Evolutionary conservation across 1,140 invertebrate species (phyloP).

Genomic region (Pseudoatta argentina): DNA sequence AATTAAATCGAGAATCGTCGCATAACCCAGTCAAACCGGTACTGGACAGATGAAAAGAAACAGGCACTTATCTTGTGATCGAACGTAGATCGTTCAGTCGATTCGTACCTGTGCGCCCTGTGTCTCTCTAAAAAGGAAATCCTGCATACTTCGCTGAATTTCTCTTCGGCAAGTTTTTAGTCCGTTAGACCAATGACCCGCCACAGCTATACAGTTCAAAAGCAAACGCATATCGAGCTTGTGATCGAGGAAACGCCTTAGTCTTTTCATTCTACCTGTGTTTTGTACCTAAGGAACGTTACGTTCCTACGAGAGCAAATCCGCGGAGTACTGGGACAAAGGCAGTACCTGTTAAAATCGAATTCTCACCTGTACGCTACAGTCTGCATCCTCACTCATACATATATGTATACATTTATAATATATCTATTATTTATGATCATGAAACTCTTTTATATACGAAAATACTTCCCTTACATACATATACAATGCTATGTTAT

Average conservation of each 20-base stretch:
- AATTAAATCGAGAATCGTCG: slow-evolving; percentile 72
- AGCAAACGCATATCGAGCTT: slow-evolving; percentile 54
- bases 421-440: slow-evolving; percentile 5
- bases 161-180: slow-evolving; percentile 76
- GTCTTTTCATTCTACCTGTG: slow-evolving; percentile 65
- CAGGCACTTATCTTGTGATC: slow-evolving; percentile 58
- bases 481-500: not conserved
- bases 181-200: slow-evolving; percentile 61
- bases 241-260: slow-evolving; percentile 69
- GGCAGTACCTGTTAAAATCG: not conserved
- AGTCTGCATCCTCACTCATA: not conserved
- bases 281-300: slow-evolving; percentile 63
- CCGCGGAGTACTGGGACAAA: not conserved
- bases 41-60: slow-evolving; percentile 71
- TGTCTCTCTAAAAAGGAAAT: slow-evolving; percentile 75
- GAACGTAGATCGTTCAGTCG: slow-evolving; percentile 54
- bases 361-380: not conserved
- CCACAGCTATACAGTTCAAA: slow-evolving; percentile 59
- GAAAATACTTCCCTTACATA: not conserved
- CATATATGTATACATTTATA: too few relatives aligned
- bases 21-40: slow-evolving; percentile 76
- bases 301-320: slow-evolving; percentile 37
- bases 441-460: not conserved
- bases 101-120: slow-evolving; percentile 15
- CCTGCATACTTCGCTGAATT: slow-evolving; percentile 75